These are phyloP conservation scores for Ammodytes marinus DNA, from an alignment of 2,113 vertebrate genomes.

Conservation along the genomic window DNA sequence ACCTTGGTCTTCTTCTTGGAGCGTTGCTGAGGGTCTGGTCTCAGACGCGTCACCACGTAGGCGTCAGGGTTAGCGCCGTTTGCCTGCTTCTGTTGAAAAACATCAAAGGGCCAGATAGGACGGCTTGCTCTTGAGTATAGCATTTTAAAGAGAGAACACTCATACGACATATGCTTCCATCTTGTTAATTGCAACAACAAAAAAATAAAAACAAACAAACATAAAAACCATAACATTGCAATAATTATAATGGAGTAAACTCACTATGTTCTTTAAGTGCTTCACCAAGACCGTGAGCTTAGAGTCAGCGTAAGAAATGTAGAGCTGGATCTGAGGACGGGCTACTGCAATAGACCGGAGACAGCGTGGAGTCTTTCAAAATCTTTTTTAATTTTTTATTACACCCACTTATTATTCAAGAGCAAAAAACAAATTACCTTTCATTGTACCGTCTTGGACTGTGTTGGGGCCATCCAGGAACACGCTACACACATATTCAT, in stretches of 20 bases:
- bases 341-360: conserved; percentile 55
- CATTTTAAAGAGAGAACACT: background rate
- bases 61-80: conserved; percentile 89
- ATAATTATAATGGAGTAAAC: conserved; percentile 61
- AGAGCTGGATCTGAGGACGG: conserved; percentile 85
- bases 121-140: background rate
- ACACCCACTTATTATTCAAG: background rate
- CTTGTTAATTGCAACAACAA: background rate
- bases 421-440: conserved; percentile 46
- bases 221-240: background rate
- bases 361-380: background rate
- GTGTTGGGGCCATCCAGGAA: conserved; percentile 87
- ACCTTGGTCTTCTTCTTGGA: conserved; percentile 89
- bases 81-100: conserved; percentile 81
- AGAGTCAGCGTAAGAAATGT: conserved; percentile 77
- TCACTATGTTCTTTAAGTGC: conserved; percentile 91
- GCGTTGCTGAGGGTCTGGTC: conserved; percentile 83
- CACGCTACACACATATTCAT: conserved; percentile 88
- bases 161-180: background rate
- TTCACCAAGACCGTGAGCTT: conserved; percentile 89
- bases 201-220: no score
- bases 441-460: conserved; percentile 12
- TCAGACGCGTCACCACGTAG: conserved; percentile 87
- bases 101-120: conserved; percentile 7
- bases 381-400: background rate